Percentiles rank a stretch among this genome's conserved stretches.
These are phyloP conservation scores for crab-eating macaque (Macaca fascicularis) DNA, from an alignment of 2,113 vertebrate species.

Conservation along the genomic window DNA sequence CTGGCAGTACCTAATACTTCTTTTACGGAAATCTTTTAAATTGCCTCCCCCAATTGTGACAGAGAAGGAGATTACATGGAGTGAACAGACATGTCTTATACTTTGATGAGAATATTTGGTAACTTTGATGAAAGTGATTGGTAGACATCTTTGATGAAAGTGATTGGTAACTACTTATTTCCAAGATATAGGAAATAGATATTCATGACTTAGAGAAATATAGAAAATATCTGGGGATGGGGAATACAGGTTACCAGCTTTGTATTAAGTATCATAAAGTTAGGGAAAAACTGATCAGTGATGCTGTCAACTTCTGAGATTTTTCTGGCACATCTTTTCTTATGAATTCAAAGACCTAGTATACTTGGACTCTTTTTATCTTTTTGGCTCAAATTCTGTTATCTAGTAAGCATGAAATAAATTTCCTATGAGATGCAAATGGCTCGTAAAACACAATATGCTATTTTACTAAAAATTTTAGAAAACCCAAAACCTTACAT, in stretches of 20 bases:
- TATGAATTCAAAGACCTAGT: not conserved
- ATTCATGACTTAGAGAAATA: not conserved
- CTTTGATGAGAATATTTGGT: too few relatives aligned
- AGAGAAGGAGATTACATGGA: not conserved
- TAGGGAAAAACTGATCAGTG: not conserved
- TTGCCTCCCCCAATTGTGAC: not conserved
- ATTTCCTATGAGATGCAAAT: slow-evolving; percentile 43
- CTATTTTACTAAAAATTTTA: not conserved
- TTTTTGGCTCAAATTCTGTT: slow-evolving; percentile 39
- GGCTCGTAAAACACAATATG: slow-evolving; percentile 29
- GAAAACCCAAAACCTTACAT: not conserved
- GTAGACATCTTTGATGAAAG: not conserved
- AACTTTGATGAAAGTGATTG: not conserved
- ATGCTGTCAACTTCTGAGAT: not conserved
- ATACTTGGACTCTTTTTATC: not conserved
- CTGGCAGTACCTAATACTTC: not conserved
- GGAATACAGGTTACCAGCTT: not conserved
- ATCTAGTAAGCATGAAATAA: slow-evolving; percentile 40
- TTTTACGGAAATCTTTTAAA: not conserved
- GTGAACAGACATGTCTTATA: not conserved
- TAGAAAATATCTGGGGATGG: not conserved
- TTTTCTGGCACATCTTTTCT: not conserved
- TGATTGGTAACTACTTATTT: not conserved
- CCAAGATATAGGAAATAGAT: not conserved
- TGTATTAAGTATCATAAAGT: not conserved